These are phyloP conservation scores for Emydocephalus ijimae DNA, from an alignment of 2,113 vertebrate species.

Conservation along the genomic window DNA sequence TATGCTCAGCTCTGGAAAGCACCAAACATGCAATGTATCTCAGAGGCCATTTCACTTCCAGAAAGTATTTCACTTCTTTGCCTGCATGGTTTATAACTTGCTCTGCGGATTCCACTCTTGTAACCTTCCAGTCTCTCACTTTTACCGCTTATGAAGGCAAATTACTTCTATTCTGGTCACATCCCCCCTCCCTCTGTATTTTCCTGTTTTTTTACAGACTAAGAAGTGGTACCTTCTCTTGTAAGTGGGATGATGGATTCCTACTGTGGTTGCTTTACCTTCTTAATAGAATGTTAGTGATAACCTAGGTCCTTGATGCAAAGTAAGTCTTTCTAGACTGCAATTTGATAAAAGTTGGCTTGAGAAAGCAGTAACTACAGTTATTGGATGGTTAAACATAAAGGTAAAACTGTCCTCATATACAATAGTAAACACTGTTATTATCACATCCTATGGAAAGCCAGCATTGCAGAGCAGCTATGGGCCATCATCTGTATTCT, in stretches of 20 bases:
- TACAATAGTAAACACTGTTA: background rate
- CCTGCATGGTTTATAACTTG: background rate
- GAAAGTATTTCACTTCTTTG: background rate
- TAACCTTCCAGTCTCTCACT: background rate
- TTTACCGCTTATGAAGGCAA: background rate
- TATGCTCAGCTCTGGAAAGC: background rate
- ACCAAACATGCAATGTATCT: background rate
- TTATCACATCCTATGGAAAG: slow-evolving; percentile 16
- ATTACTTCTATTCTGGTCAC: background rate
- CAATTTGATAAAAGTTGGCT: background rate
- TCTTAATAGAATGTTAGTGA: background rate
- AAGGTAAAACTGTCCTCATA: background rate
- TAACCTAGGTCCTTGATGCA: background rate
- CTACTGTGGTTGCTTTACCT: background rate
- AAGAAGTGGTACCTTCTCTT: background rate
- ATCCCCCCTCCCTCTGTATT: background rate
- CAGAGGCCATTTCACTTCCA: background rate
- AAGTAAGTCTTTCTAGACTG: background rate
- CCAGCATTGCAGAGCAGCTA: slow-evolving; percentile 33
- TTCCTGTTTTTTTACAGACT: background rate
- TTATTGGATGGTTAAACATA: slow-evolving; percentile 9
- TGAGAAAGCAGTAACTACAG: slow-evolving; percentile 16
- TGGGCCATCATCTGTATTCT: slow-evolving; percentile 18
- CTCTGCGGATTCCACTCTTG: background rate
- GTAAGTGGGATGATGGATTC: background rate